Evolutionary conservation across 2,888 invertebrate species (phyloP).

Genomic region (Eupelmus urozonus): DNA sequence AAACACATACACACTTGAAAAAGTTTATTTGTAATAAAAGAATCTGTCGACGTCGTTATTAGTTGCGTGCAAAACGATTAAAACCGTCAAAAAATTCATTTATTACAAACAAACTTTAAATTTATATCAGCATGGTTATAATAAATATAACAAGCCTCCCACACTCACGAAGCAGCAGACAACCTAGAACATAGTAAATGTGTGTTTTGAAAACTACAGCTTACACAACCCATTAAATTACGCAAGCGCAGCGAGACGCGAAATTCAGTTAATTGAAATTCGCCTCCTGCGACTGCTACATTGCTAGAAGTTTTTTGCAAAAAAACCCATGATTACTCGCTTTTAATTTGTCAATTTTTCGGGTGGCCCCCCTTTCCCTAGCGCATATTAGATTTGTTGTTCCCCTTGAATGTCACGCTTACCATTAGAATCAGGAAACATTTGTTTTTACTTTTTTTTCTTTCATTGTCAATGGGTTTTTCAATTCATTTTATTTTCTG

Average conservation of each 20-base stretch:
- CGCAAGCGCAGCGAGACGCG: background rate
- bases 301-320: conserved; percentile 29
- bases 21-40: too few species aligned
- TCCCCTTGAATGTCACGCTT: background rate
- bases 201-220: conserved; percentile 24
- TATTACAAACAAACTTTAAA: background rate
- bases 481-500: too few species aligned
- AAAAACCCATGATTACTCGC: background rate
- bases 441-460: background rate
- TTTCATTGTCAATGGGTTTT: background rate
- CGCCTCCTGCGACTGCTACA: conserved; percentile 11
- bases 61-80: background rate
- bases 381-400: conserved; percentile 13
- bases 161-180: conserved; percentile 10
- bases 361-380: background rate
- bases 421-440: background rate
- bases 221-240: background rate
- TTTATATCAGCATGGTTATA: conserved; percentile 13
- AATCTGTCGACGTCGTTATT: background rate
- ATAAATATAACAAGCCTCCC: conserved; percentile 29
- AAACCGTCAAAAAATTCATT: conserved; percentile 9
- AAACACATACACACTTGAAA: too few species aligned
- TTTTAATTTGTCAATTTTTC: conserved; percentile 15
- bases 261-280: conserved; percentile 3
- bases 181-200: background rate